These are phyloP conservation scores for Stictocephala bisonia DNA, from an alignment of 2,888 invertebrate genomes.

Conservation along the genomic window DNA sequence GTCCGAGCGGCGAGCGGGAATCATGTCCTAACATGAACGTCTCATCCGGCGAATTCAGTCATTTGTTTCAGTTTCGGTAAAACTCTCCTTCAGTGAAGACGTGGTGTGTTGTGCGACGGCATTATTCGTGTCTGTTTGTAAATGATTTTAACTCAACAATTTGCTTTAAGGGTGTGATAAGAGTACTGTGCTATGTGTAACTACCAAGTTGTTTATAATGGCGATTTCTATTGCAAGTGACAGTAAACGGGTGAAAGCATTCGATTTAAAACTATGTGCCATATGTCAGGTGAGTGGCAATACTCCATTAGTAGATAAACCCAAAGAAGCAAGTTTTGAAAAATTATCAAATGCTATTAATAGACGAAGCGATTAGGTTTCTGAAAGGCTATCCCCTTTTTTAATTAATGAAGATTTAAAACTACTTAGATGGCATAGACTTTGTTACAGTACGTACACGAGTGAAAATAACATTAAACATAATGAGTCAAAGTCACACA, in stretches of 20 bases:
- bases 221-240: not conserved
- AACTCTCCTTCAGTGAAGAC: no score
- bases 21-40: no score
- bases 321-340: constrained; percentile 3
- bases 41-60: no score
- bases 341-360: constrained; percentile 4
- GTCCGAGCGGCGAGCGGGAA: no score
- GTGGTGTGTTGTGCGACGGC: no score
- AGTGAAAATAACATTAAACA: constrained; percentile 11
- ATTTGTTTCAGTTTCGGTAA: no score
- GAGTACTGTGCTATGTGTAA: no score
- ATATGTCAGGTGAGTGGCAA: constrained; percentile 23
- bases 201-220: not conserved
- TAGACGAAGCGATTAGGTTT: constrained; percentile 5
- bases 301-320: constrained; percentile 1
- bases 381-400: not conserved
- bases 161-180: no score
- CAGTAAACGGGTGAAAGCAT: not conserved
- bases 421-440: constrained; percentile 15
- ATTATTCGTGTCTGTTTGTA: no score
- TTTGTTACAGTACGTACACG: constrained; percentile 17
- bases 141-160: no score
- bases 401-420: constrained; percentile 1
- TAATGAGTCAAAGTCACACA: not conserved
- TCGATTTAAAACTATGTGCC: constrained; percentile 14